Evolutionary conservation across 2,113 vertebrate genomes (phyloP).

Genomic region (Halcyon malimbica): DNA sequence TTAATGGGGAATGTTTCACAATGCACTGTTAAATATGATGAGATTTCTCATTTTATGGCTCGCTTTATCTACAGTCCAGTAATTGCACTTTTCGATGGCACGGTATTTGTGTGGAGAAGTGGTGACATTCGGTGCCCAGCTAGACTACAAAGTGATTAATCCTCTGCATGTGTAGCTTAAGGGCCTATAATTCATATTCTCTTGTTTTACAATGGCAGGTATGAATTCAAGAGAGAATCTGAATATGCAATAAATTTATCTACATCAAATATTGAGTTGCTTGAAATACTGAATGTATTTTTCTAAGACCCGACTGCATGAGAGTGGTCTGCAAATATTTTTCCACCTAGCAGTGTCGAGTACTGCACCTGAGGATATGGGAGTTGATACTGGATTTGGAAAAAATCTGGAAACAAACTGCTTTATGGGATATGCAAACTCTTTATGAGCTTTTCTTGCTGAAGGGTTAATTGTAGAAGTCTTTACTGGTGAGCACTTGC

Average conservation of each 20-base stretch:
- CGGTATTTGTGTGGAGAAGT: slow-evolving; percentile 6
- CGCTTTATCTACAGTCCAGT: slow-evolving; percentile 40
- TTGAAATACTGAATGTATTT: slow-evolving; percentile 15
- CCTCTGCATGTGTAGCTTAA: neutral
- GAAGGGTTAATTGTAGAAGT: neutral
- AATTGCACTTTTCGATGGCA: slow-evolving; percentile 34
- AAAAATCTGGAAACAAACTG: neutral
- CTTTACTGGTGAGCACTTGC: neutral
- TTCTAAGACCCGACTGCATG: neutral
- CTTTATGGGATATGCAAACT: neutral
- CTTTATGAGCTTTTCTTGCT: neutral
- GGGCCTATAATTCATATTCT: slow-evolving; percentile 3
- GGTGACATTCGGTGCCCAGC: slow-evolving; percentile 20
- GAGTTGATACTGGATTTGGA: neutral
- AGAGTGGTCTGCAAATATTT: slow-evolving; percentile 8
- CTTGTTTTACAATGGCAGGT: slow-evolving; percentile 11
- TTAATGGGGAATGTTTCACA: slow-evolving; percentile 39
- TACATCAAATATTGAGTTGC: neutral
- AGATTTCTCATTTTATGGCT: slow-evolving; percentile 58
- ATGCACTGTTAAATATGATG: slow-evolving; percentile 44
- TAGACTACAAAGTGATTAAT: neutral
- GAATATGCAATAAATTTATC: neutral
- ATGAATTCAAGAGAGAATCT: neutral
- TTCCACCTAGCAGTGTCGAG: neutral
- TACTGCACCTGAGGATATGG: neutral